Evolutionary conservation across 2,113 vertebrate species (phyloP).

Genomic region (Albula goreensis): DNA sequence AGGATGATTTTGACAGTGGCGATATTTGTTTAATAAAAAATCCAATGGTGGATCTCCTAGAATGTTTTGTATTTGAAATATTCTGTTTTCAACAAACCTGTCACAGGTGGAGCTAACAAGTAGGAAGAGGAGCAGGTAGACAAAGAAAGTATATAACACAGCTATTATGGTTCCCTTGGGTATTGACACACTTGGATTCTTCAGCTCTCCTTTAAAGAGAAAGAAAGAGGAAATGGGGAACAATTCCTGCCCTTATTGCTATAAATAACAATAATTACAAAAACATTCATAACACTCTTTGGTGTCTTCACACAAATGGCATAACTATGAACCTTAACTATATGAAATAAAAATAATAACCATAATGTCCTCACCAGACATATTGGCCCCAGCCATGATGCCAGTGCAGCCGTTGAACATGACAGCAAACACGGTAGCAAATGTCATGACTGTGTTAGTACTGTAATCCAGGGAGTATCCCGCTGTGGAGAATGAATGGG

Average conservation of each 20-base stretch:
- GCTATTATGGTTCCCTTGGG: slow-evolving; percentile 68
- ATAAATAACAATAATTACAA: too few species aligned
- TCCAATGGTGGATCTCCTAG: neutral
- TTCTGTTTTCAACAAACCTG: slow-evolving; percentile 49
- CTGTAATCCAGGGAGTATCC: slow-evolving; percentile 84
- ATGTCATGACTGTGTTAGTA: slow-evolving; percentile 81
- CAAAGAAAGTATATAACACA: slow-evolving; percentile 66
- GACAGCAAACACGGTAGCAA: slow-evolving; percentile 84
- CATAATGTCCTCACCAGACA: slow-evolving; percentile 78
- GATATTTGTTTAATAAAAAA: neutral
- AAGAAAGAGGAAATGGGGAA: neutral
- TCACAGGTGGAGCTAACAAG: slow-evolving; percentile 68
- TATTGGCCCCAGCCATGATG: slow-evolving; percentile 93
- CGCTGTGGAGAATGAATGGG: slow-evolving; percentile 56
- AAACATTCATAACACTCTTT: neutral
- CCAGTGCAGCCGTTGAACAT: slow-evolving; percentile 91
- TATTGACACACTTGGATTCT: slow-evolving; percentile 68
- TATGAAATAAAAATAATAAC: neutral
- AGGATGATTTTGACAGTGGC: too few species aligned
- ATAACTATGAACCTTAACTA: too few species aligned
- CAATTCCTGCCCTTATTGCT: too few species aligned
- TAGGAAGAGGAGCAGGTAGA: slow-evolving; percentile 69
- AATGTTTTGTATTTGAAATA: neutral
- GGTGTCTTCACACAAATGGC: neutral
- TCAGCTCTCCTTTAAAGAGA: slow-evolving; percentile 60